Base-by-base conservation (phyloP, 2,797 vertebrate genomes). In the Anguilla pacifica region DNA sequence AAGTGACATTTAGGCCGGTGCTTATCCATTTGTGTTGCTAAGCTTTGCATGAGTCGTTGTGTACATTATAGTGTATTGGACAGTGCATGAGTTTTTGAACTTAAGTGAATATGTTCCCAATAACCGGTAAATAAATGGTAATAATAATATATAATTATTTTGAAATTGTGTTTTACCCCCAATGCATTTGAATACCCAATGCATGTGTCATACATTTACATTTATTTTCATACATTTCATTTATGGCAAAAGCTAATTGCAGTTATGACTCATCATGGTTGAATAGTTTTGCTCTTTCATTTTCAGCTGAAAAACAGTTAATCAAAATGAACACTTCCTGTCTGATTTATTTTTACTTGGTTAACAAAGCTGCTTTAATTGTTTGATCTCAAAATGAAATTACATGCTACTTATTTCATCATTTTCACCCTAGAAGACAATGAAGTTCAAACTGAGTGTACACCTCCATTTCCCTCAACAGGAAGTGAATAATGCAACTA, bases 311-410 rank as follows among this genome's bases (percentile, higher is more conserved):
- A 59, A 57, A 35, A 77, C 28, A 72, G n/a, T 43, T 77, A 15
- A 35, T 87, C 19, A 6, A 83, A 84, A 9, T 19, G 17, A 83
- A 25, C 61, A 6, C 13, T 46, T 77, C 85, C 46, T 85, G 51
- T 15, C 10, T 79, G n/a, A 11, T 53, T 28, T 86, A 49, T 43
- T 3, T 7, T 55, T n/a, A 11, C 55, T 35, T 43, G 82, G 79
- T 57, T 85, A 87, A 84, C 85, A 74, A 79, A 72, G 84, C 86
- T 22, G 25, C 59, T 81, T 81, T 19, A 86, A 86, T 51, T 2
- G 15, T 86, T 57, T 25, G 2, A 74, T 51, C 17, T 79, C 25
- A 22, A n/a, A 49, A 82, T 82, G 25, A 82, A 82, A 51, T 82
- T 82, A 49, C 79, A 46, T 17, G 35, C 61, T 19, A 82, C 49